Conservation (phyloP, 2,797 vertebrate genomes). For the Centroberyx gerrardi region DNA sequence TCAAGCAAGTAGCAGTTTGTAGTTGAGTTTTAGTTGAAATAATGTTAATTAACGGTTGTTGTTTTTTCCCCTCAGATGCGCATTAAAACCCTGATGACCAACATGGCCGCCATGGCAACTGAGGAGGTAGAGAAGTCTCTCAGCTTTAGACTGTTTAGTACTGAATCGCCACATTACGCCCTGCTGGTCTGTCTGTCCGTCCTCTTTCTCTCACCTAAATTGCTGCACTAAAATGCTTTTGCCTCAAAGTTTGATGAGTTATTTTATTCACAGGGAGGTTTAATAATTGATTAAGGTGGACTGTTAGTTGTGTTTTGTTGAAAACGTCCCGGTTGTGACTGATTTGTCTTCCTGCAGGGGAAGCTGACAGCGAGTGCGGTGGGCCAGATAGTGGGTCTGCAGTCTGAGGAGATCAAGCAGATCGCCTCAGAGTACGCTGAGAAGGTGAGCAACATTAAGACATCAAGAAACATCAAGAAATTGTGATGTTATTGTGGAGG, state of each 20-base stretch:
- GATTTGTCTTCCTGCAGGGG: constrained; percentile 84
- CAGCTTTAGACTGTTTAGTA: background rate
- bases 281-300: no score
- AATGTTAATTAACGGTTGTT: background rate
- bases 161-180: background rate
- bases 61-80: constrained; percentile 80
- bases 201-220: no score
- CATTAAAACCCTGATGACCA: constrained; percentile 95
- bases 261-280: no score
- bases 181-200: no score
- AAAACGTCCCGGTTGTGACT: background rate
- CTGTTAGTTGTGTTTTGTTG: no score
- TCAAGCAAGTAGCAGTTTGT: background rate
- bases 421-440: constrained; percentile 95
- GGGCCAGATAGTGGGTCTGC: constrained; percentile 96
- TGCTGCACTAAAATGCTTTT: no score
- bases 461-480: no score
- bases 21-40: background rate
- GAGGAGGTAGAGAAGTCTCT: constrained; percentile 87
- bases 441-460: constrained; percentile 85
- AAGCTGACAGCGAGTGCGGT: constrained; percentile 93
- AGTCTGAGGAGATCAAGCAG: constrained; percentile 97
- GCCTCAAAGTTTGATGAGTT: no score
- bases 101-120: constrained; percentile 94
- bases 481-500: no score